Conservation (phyloP, 2,113 vertebrate species). For the Nycticryphes semicollaris region DNA sequence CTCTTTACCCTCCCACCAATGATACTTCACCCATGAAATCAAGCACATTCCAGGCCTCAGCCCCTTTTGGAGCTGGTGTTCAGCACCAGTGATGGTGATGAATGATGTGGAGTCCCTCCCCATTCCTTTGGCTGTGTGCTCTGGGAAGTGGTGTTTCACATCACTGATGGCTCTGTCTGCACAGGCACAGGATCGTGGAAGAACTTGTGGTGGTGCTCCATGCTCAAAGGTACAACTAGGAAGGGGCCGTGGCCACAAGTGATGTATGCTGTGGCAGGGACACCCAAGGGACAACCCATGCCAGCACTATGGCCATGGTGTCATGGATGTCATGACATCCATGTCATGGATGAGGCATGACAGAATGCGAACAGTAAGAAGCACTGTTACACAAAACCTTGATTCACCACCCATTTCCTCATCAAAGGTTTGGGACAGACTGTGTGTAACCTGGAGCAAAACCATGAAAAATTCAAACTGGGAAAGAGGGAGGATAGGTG, state of each 20-base stretch:
- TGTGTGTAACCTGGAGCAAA: neutral
- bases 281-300: neutral
- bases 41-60: neutral
- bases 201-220: neutral
- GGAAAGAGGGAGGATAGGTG: neutral
- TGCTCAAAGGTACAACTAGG: accelerated
- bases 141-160: neutral
- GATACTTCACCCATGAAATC: neutral
- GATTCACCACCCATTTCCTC: neutral
- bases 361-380: neutral
- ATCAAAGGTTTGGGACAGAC: neutral
- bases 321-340: no score
- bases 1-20: neutral
- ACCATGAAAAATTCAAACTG: neutral
- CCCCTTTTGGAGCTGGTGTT: accelerated
- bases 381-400: accelerated
- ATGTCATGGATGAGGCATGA: neutral
- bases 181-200: neutral
- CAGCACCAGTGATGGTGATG: accelerated
- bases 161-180: neutral
- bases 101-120: neutral
- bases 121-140: neutral
- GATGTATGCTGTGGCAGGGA: neutral
- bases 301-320: no score
- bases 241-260: accelerated